A percentile compares a stretch with the other conserved stretches of the same genome.
These are phyloP conservation scores for Ophiothrix spiculata DNA, from an alignment of 35 echinoderm and acorn worm species.

Conservation along the genomic window DNA sequence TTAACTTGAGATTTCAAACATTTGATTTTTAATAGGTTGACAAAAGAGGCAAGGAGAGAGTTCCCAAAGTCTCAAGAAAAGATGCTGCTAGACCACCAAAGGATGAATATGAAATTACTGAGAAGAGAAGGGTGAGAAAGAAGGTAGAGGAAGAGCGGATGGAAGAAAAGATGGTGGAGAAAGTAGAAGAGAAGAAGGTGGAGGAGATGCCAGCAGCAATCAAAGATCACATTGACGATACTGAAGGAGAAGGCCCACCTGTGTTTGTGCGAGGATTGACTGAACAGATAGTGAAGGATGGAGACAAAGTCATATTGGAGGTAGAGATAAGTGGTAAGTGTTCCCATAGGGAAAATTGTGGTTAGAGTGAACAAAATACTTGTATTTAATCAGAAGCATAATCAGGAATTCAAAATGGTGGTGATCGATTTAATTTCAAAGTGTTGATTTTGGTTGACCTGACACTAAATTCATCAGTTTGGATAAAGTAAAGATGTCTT, in stretches of 20 bases:
- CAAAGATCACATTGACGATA: conserved; percentile 15
- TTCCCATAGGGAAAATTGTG: neutral
- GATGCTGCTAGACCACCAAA: neutral
- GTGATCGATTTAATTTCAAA: too few relatives aligned
- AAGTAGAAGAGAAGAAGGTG: neutral
- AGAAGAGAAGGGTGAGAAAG: conserved; percentile 2
- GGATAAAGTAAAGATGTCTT: too few relatives aligned
- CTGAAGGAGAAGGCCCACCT: conserved; percentile 67
- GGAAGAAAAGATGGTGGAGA: neutral
- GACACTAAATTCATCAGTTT: too few relatives aligned
- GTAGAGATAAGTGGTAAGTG: conserved; percentile 81
- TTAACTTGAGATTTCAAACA: too few relatives aligned
- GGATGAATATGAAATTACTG: neutral
- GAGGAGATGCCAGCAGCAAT: conserved; percentile 4
- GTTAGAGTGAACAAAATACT: neutral
- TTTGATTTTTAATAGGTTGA: conserved; percentile 1
- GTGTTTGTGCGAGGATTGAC: conserved; percentile 42
- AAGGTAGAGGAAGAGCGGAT: conserved; percentile 6
- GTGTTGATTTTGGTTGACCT: too few relatives aligned
- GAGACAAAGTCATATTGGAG: conserved; percentile 71
- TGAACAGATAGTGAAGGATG: conserved; percentile 78
- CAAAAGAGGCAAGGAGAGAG: neutral
- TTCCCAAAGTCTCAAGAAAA: neutral
- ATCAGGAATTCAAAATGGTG: too few relatives aligned
- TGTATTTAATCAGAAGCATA: too few relatives aligned